Evolutionary conservation across 2,797 vertebrate species (phyloP).

Genomic region (Amphiprion clarkii): DNA sequence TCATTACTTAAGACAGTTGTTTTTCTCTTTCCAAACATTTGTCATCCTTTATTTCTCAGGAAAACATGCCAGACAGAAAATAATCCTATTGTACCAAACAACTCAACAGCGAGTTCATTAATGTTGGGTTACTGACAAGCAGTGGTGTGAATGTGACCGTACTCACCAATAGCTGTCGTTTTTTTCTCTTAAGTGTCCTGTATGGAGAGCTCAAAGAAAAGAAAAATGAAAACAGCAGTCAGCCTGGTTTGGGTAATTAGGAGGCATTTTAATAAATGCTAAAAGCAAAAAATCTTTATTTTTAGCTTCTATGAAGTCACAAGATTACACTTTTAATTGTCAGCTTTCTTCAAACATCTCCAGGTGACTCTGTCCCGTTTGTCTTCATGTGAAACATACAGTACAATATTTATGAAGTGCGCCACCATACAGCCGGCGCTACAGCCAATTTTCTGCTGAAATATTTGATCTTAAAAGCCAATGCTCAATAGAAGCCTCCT

Average conservation of each 20-base stretch:
- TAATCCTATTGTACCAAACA: constrained; percentile 56
- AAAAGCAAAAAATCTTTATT: constrained; percentile 75
- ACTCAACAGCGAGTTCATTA: constrained; percentile 71
- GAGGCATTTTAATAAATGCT: constrained; percentile 70
- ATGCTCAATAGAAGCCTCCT: constrained; percentile 57
- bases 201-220: constrained; percentile 89
- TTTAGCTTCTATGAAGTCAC: constrained; percentile 79
- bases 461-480: constrained; percentile 84
- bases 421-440: constrained; percentile 57
- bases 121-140: constrained; percentile 76
- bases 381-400: constrained; percentile 72
- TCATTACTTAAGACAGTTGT: constrained; percentile 55
- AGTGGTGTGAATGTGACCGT: constrained; percentile 64
- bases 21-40: constrained; percentile 61
- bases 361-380: constrained; percentile 65
- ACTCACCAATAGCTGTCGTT: constrained; percentile 62
- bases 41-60: constrained; percentile 55
- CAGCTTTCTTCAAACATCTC: constrained; percentile 78
- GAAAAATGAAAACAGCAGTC: constrained; percentile 88
- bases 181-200: constrained; percentile 64
- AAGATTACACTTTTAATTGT: constrained; percentile 75
- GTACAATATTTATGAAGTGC: constrained; percentile 73
- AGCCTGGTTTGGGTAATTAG: constrained; percentile 79
- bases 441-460: constrained; percentile 73
- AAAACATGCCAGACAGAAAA: constrained; percentile 59